Percentiles rank a stretch among this genome's conserved stretches.
These are phyloP conservation scores for Intellagama lesueurii DNA, from an alignment of 2,797 vertebrate genomes.

Conservation along the genomic window DNA sequence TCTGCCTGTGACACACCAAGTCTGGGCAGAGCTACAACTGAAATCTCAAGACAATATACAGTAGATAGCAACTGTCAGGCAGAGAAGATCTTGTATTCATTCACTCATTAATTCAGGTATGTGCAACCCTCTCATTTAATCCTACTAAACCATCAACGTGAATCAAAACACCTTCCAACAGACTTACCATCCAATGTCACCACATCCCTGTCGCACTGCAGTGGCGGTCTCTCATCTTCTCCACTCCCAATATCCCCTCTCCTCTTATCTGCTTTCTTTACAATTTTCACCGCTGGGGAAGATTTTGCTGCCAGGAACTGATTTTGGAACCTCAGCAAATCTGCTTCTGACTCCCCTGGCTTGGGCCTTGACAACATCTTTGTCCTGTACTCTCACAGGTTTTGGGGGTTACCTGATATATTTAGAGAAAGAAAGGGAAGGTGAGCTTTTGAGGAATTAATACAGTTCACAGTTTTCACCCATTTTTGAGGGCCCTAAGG, in stretches of 20 bases:
- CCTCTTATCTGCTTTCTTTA: conserved; percentile 90
- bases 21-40: neutral
- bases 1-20: neutral
- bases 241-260: conserved; percentile 73
- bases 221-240: conserved; percentile 5
- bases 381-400: conserved; percentile 10
- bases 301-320: conserved; percentile 86
- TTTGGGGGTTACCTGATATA: neutral
- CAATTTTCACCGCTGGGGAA: conserved; percentile 83
- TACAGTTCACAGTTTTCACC: neutral
- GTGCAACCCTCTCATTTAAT: too few relatives aligned
- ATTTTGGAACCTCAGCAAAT: conserved; percentile 90
- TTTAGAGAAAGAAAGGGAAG: neutral
- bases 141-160: neutral
- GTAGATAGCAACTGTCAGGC: neutral
- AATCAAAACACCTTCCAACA: neutral
- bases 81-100: neutral
- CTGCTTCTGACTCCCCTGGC: conserved; percentile 90
- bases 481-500: neutral
- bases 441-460: neutral
- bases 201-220: conserved; percentile 81
- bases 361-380: conserved; percentile 92
- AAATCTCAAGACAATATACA: neutral
- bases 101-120: too few relatives aligned
- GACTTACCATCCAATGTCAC: conserved; percentile 88